Base-by-base conservation (phyloP, 2,888 invertebrate species). In the Ethmia dodecea region DNA sequence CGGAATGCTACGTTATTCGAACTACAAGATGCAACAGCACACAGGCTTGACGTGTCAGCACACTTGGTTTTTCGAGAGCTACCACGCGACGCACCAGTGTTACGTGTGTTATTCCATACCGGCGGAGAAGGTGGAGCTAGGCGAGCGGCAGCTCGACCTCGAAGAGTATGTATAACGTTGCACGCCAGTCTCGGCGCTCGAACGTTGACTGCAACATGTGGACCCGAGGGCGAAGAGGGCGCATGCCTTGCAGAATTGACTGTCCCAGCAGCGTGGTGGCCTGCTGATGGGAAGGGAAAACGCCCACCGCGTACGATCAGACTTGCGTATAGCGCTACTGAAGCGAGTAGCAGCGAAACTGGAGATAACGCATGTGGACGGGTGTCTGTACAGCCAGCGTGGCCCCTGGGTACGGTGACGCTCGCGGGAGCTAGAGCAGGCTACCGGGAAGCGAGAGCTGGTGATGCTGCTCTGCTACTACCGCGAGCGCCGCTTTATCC, bases 221-320 rank as follows among this genome's bases (percentile, higher is more conserved):
- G 95, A 57, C 96, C 97, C 1, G 95, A 95, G 67, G 94, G 95
- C 8, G 94, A 95, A 62, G 96, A 97, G 65, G 95, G 96, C 1
- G 97, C 96, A 1, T 98, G 97, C 66, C 88, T 98, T 34, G 96
- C 96, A 0, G 94, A 95, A 67, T 86, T 96, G 37, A 93, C 94
- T 1, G 90, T 98, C 22, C 98, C 97, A 0, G 92, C 95, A 6
- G 91, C 92, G 34, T 98, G 97, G 97, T 98, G 97, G 97, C 91
- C 94, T 1, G 90, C 89, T 22, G 89, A 90, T 48, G 89, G 89
- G 6, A 84, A 81, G 41, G 86, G 81, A 30, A 88, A 87, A 47
- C 89, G 91, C 30, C 93, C 94, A 11, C 94, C 94, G 31, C 88
- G 92, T 32, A 88, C 92, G 42, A 92, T 94, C 11, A 91, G 93